Evolutionary conservation across 2,888 invertebrate species (phyloP), one percentile per base, ranked within the genome.

Genomic region (Peribatodes rhomboidaria): DNA sequence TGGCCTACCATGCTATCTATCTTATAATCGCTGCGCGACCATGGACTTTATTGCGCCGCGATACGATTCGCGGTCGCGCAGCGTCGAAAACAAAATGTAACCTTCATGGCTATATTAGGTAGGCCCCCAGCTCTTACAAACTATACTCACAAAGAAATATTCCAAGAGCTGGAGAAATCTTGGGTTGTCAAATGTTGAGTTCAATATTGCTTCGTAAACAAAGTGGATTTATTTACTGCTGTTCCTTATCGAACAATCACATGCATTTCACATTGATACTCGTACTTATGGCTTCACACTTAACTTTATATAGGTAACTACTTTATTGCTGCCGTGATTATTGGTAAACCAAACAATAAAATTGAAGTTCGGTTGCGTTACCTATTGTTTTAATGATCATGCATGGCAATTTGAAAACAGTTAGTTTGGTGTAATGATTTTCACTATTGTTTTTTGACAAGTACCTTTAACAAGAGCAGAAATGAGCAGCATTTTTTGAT

Each of bases 361-460:
- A 44, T 55, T 55, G 31, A 20, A 33, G 31, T 20, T 31, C 9
- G 55, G 44, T 55, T 33, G n/a, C 44, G 55, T 9, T 27, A 18
- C 18, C 35, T 11, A 42, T 66, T 69, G 65, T 60, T 67, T 59
- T 61, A 39, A 42, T 35, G n/a, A 50, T 44, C 20, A 35, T 18
- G 7, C 44, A 44, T 55, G 54, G 18, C 18, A 13, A 42, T 27
- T 42, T 11, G 4, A 31, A 47, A 0, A 31, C 9, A 10, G 27
- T n/a, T 27, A 31, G 2, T 14, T 14, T 55, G 33, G 18, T 44
- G 13, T 31, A n/a, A n/a, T 37, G 9, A 47, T 7, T 27, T 27
- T 27, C n/a, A n/a, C n/a, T n/a, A n/a, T n/a, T n/a, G n/a, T n/a
- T n/a, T n/a, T n/a, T n/a, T n/a, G n/a, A n/a, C n/a, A n/a, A n/a